Evolutionary conservation across 2,888 invertebrate genomes (phyloP).

Genomic region (Drosophila infuscata): DNA sequence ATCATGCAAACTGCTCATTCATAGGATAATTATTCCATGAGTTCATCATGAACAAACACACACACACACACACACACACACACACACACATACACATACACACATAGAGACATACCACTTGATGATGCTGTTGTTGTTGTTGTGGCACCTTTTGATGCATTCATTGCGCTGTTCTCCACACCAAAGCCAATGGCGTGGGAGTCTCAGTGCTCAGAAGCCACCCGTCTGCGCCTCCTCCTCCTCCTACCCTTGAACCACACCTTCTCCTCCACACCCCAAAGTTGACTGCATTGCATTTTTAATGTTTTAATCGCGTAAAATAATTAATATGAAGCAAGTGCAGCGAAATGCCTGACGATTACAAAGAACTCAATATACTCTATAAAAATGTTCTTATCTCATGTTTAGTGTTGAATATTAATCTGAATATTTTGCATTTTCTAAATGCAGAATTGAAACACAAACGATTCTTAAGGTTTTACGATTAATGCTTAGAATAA

Average conservation of each 20-base stretch:
- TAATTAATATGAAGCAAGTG: constrained; percentile 59
- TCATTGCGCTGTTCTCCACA: constrained; percentile 62
- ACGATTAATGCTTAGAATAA: not conserved
- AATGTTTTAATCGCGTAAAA: constrained; percentile 74
- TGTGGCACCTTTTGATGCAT: constrained; percentile 65
- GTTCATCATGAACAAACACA: constrained; percentile 61
- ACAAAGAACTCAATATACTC: constrained; percentile 20
- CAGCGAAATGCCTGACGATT: constrained; percentile 22
- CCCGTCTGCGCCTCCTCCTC: not conserved
- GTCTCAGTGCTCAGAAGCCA: constrained; percentile 31
- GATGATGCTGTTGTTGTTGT: constrained; percentile 22
- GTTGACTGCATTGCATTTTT: constrained; percentile 65
- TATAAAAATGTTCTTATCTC: constrained; percentile 1
- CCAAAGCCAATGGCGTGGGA: constrained; percentile 76
- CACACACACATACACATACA: constrained; percentile 8
- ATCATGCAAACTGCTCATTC: constrained; percentile 82
- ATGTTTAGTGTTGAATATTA: not conserved
- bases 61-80: constrained; percentile 24
- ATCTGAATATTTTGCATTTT: not conserved
- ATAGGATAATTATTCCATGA: constrained; percentile 83
- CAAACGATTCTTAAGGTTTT: not conserved
- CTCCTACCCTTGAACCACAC: not conserved
- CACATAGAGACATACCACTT: constrained; percentile 6
- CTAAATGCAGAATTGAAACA: not conserved
- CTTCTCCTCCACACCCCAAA: constrained; percentile 10